Base-by-base conservation (phyloP, 1,140 invertebrate genomes). In the Forficula auricularia region DNA sequence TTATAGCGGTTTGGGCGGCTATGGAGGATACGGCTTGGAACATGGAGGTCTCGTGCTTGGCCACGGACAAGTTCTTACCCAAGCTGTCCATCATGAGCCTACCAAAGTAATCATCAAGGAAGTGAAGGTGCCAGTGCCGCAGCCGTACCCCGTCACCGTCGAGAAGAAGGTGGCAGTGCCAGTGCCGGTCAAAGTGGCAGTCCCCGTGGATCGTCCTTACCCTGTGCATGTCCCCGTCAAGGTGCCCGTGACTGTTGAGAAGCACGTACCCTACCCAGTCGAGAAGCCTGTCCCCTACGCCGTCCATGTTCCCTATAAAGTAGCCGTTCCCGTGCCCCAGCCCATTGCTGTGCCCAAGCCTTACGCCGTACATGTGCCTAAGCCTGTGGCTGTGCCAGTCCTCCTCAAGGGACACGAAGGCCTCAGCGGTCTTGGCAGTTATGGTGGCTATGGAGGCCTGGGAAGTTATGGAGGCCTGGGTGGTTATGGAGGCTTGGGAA, bases 71-170 rank as follows among this genome's bases (percentile, higher is more conserved):
- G 10, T 27, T 27, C 22, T 27, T 10, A 27, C 7, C 16, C 37
- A 38, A 7, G 14, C 10, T 38, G 15, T 18, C 7, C 37, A 38
- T n/a, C 13, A 38, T 6, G 37, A 18, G 18, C 15, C 15, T 13
- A 38, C 37, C 37, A 38, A 18, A 15, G 19, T 19, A 7, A 15
- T 38, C 37, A 38, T 19, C 37, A 38, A 38, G 18, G 15, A 38
- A 10, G 4, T 38, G 2, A 15, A 15, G 7, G 37, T 38, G 13
- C 37, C 37, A 12, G 37, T 38, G 7, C 37, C 37, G 10, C 15
- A 38, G n/a, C 37, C 37, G 14, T 38, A 38, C 18, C 37, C 37
- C 15, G 37, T 38, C 16, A 15, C 37, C 7, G 37, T 38, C 10
- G 37, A 38, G 18, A 38, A 38, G 18, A 15, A 38, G 16, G 37